phyloP scores from a whole-genome alignment of 2,113 vertebrate genomes.

The Hippocampus barbouri region DNA sequence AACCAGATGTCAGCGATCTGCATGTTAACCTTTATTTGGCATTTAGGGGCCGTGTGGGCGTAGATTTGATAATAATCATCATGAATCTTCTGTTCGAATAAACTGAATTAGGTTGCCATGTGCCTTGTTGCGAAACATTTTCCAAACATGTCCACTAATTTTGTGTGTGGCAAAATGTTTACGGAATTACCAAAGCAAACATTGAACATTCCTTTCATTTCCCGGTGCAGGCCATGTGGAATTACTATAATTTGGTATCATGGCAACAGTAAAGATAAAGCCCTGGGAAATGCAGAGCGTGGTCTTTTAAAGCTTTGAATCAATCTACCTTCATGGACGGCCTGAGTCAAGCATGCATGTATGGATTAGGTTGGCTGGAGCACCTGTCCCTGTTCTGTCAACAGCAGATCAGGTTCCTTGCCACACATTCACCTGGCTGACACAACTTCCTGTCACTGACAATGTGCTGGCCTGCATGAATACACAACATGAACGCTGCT shows the following conservation, averaged over 20 bases:
- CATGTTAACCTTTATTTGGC: conserved; percentile 76
- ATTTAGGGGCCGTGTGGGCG: conserved; percentile 54
- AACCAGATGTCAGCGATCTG: conserved; percentile 60
- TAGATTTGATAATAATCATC: conserved; percentile 49
- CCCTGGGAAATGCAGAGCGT: conserved; percentile 49
- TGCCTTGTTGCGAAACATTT: neutral
- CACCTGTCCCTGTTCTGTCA: conserved; percentile 76
- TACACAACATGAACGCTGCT: conserved; percentile 10
- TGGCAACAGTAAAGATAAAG: conserved; percentile 58
- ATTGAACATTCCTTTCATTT: conserved; percentile 63
- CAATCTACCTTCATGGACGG: conserved; percentile 66
- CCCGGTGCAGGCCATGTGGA: conserved; percentile 47
- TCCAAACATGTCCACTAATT: conserved; percentile 20
- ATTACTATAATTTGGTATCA: conserved; percentile 67
- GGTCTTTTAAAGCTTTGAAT: conserved; percentile 56
- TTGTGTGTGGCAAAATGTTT: conserved; percentile 62
- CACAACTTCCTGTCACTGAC: conserved; percentile 65
- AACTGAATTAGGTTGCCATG: conserved; percentile 2
- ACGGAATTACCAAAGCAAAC: conserved; percentile 55
- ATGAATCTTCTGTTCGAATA: conserved; percentile 19
- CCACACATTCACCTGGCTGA: conserved; percentile 47
- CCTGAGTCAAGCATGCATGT: conserved; percentile 59
- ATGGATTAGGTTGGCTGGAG: conserved; percentile 70
- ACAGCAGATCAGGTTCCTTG: conserved; percentile 73
- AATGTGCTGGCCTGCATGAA: conserved; percentile 12